Conservation (phyloP, 2,888 invertebrate species). For the Melikaiella ostensackeni region DNA sequence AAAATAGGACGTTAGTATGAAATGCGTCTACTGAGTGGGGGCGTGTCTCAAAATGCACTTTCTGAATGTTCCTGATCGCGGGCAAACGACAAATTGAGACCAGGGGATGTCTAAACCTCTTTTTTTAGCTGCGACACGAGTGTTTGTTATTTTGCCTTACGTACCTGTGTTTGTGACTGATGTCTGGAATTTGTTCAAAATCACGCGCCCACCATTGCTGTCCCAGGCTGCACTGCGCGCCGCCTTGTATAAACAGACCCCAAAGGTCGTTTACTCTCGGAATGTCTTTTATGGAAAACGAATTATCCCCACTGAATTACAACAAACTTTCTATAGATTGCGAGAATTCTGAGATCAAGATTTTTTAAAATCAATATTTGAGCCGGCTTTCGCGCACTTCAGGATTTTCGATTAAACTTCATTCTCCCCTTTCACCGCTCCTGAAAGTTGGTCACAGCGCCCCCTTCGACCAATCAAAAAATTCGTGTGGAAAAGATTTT, state of each 20-base stretch:
- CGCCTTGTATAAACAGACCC: constrained; percentile 71
- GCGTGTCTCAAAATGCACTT: constrained; percentile 54
- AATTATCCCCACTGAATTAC: background rate
- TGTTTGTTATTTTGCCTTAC: constrained; percentile 38
- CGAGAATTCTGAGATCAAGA: background rate
- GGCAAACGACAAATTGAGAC: background rate
- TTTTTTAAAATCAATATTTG: constrained; percentile 1
- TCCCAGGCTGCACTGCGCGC: constrained; percentile 73
- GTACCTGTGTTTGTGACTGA: constrained; percentile 53
- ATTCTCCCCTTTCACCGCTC: constrained; percentile 67
- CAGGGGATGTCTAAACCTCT: background rate
- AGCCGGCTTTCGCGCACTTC: constrained; percentile 68
- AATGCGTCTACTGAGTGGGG: constrained; percentile 63
- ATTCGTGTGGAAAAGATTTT: background rate
- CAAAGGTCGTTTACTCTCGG: constrained; percentile 56
- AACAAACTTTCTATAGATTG: background rate
- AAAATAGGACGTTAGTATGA: constrained; percentile 67
- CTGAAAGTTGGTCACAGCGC: constrained; percentile 59
- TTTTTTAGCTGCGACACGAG: background rate
- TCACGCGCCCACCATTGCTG: constrained; percentile 79
- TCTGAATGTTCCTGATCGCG: background rate
- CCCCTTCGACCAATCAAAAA: constrained; percentile 61
- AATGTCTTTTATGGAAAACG: background rate
- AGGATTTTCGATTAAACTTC: constrained; percentile 69
- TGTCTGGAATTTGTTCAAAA: constrained; percentile 78